These are phyloP conservation scores for Brachionus rubens DNA, from an alignment of 1,140 invertebrate genomes.

Conservation along the genomic window DNA sequence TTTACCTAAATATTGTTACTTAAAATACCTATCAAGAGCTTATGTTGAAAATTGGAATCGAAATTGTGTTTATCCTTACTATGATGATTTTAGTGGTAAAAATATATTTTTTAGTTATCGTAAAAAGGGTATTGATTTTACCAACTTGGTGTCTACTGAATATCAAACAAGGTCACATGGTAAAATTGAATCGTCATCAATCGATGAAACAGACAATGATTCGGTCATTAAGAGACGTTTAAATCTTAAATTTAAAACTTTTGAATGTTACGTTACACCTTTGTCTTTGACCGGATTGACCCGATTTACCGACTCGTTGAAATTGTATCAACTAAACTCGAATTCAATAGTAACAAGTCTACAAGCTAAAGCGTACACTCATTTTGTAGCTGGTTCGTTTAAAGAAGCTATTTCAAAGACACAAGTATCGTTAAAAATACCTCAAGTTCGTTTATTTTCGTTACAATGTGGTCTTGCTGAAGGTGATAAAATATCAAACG, in stretches of 20 bases:
- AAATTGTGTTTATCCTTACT: slow-evolving; percentile 9
- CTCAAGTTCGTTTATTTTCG: slow-evolving; percentile 28
- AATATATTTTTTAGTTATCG: slow-evolving; percentile 30
- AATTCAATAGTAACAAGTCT: slow-evolving; percentile 21
- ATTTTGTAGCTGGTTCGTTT: slow-evolving; percentile 6
- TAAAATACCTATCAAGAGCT: slow-evolving; percentile 34
- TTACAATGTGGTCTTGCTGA: slow-evolving; percentile 38
- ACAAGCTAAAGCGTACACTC: slow-evolving; percentile 3
- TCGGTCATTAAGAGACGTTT: slow-evolving; percentile 7
- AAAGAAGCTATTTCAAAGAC: slow-evolving; percentile 46
- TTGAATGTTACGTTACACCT: slow-evolving; percentile 27
- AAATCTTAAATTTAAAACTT: slow-evolving; percentile 9
- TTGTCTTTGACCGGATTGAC: slow-evolving; percentile 7
- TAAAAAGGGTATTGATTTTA: slow-evolving; percentile 38
- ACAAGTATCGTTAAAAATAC: slow-evolving; percentile 39
- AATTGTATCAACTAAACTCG: not conserved
- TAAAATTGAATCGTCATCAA: not conserved
- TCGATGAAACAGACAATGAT: not conserved
- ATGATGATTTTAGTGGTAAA: slow-evolving; percentile 30
- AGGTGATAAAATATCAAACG: slow-evolving; percentile 44
- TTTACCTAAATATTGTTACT: slow-evolving; percentile 44
- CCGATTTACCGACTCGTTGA: not conserved
- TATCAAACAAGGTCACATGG: not conserved
- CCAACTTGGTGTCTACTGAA: not conserved
- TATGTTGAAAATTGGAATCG: slow-evolving; percentile 34